These are phyloP conservation scores for Catostylus mosaicus DNA, from an alignment of 30 jellyfish, hydroid and myxozoan species.

Conservation along the genomic window DNA sequence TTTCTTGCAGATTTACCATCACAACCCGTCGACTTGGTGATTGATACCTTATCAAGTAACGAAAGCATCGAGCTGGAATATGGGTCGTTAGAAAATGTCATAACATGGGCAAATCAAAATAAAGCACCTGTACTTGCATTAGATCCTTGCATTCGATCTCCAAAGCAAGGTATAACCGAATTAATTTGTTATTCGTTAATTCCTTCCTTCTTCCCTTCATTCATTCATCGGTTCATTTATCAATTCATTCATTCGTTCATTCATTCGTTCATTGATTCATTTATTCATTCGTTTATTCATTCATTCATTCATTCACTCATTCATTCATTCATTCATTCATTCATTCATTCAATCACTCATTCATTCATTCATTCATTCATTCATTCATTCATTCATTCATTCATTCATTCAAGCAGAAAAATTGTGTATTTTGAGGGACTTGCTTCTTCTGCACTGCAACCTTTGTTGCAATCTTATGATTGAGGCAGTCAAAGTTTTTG, in stretches of 20 bases:
- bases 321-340: too few relatives aligned
- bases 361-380: too few relatives aligned
- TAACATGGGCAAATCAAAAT: conserved; percentile 91
- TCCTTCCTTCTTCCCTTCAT: neutral
- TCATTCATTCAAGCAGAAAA: neutral
- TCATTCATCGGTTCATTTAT: too few relatives aligned
- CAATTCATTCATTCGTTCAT: too few relatives aligned
- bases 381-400: neutral
- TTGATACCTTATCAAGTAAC: conserved; percentile 79
- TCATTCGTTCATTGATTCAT: too few relatives aligned
- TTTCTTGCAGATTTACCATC: conserved; percentile 83
- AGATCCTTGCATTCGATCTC: conserved; percentile 79
- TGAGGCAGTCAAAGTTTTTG: too few relatives aligned
- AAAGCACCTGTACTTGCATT: conserved; percentile 90
- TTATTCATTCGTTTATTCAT: too few relatives aligned
- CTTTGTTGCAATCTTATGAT: too few relatives aligned
- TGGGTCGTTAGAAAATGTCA: conserved; percentile 65
- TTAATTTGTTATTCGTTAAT: neutral
- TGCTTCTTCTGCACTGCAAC: neutral
- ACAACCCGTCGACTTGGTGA: conserved; percentile 89
- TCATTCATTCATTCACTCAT: too few relatives aligned
- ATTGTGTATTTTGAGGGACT: neutral
- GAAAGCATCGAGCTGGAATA: conserved; percentile 49
- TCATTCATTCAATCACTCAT: too few relatives aligned
- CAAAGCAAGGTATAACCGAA: conserved; percentile 29